These are phyloP conservation scores for Scaptomyza hsui DNA, from an alignment of 1,140 invertebrate species.

Conservation along the genomic window DNA sequence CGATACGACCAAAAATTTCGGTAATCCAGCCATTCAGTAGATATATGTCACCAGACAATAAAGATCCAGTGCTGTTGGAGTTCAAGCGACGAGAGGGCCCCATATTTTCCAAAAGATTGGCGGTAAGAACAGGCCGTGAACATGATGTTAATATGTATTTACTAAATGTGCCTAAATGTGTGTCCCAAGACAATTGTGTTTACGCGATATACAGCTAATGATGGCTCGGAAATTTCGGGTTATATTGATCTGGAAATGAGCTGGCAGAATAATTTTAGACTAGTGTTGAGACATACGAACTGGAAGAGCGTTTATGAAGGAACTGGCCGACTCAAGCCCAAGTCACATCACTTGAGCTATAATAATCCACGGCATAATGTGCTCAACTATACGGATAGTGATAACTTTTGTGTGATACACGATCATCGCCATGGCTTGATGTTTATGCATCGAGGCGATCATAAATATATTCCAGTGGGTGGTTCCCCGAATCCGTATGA, in stretches of 20 bases:
- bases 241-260: conserved; percentile 77
- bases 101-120: conserved; percentile 63
- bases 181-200: conserved; percentile 77
- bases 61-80: conserved; percentile 61
- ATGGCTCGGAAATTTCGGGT: conserved; percentile 69
- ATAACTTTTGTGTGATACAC: conserved; percentile 70
- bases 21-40: conserved; percentile 29
- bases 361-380: conserved; percentile 49
- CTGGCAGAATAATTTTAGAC: conserved; percentile 40
- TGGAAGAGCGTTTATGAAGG: conserved; percentile 64
- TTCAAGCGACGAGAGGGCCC: conserved; percentile 58
- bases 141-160: neutral
- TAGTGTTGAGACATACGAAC: conserved; percentile 38
- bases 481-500: conserved; percentile 26
- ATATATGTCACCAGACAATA: conserved; percentile 27
- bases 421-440: conserved; percentile 62
- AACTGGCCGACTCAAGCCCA: conserved; percentile 43
- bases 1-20: conserved; percentile 54
- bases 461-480: conserved; percentile 68
- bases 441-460: conserved; percentile 78
- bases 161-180: neutral
- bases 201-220: conserved; percentile 32
- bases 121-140: conserved; percentile 41
- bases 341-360: conserved; percentile 65
- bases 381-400: conserved; percentile 53